A percentile compares a stretch with the other conserved stretches of the same genome.
Evolutionary conservation across 2,797 vertebrate species (phyloP).

Genomic region (Rhynchonycteris naso): DNA sequence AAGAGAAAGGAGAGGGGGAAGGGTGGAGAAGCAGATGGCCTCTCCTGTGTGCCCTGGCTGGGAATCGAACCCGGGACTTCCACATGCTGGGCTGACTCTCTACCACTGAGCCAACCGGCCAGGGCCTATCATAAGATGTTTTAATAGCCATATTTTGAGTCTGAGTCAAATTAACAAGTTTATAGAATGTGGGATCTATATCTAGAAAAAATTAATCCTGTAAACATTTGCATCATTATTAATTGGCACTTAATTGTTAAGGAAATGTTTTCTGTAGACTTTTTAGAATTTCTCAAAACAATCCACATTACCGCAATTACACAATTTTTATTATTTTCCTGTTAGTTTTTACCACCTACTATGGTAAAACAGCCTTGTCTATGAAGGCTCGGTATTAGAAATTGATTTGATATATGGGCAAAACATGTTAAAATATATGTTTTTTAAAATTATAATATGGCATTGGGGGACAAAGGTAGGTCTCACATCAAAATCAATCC

Average conservation of each 20-base stretch:
- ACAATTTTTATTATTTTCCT: conserved; percentile 15
- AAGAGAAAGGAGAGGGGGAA: too few relatives aligned
- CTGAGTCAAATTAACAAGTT: conserved; percentile 9
- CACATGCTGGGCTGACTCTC: too few relatives aligned
- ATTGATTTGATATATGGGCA: background rate
- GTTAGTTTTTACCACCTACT: conserved; percentile 10
- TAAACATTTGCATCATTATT: conserved; percentile 29
- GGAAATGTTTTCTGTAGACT: background rate
- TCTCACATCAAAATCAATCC: background rate
- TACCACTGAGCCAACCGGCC: too few relatives aligned
- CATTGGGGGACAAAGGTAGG: background rate
- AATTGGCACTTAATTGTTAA: conserved; percentile 1
- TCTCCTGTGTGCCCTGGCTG: too few relatives aligned
- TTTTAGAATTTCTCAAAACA: conserved; percentile 33
- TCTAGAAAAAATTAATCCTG: conserved; percentile 4
- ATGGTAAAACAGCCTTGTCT: background rate
- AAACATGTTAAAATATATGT: background rate
- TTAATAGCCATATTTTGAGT: conserved; percentile 20
- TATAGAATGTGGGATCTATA: background rate
- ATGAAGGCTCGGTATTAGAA: conserved; percentile 8
- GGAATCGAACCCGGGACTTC: too few relatives aligned
- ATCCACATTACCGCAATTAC: background rate
- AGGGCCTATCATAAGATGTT: background rate
- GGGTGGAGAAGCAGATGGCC: too few relatives aligned
- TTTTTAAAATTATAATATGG: background rate